phyloP scores from a whole-genome alignment of 2,113 vertebrate species.

The Oreochromis niloticus region DNA sequence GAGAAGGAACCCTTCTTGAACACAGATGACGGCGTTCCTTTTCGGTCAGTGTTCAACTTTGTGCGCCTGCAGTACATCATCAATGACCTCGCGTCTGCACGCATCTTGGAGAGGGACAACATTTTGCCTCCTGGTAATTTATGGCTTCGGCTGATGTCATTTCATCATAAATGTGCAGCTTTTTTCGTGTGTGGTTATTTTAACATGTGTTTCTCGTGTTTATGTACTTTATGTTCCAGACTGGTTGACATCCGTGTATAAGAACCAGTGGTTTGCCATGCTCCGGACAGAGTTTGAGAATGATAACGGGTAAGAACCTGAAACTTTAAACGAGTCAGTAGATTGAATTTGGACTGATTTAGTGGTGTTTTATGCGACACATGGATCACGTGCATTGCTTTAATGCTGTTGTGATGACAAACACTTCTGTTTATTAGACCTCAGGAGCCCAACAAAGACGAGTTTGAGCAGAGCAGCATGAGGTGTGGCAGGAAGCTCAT shows the following conservation, averaged over 20 bases:
- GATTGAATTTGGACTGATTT: neutral
- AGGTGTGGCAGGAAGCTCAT: conserved; percentile 92
- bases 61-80: conserved; percentile 92
- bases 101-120: conserved; percentile 87
- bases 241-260: conserved; percentile 90
- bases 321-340: neutral
- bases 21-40: conserved; percentile 79
- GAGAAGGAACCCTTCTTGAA: conserved; percentile 80
- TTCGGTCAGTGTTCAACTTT: conserved; percentile 79
- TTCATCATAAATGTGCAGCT: neutral
- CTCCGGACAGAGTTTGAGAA: conserved; percentile 94
- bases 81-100: conserved; percentile 90
- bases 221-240: conserved; percentile 66
- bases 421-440: conserved; percentile 70
- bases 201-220: neutral
- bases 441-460: conserved; percentile 91
- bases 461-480: conserved; percentile 92
- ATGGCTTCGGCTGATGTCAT: neutral
- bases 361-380: neutral
- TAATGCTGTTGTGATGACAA: neutral
- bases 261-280: conserved; percentile 98
- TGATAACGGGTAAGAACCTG: conserved; percentile 84
- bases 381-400: neutral
- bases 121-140: conserved; percentile 84
- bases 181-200: neutral